A percentile compares a stretch with the other conserved stretches of the same genome.
These are phyloP conservation scores for Aeoliscus strigatus DNA, from an alignment of 2,797 vertebrate genomes.

Conservation along the genomic window DNA sequence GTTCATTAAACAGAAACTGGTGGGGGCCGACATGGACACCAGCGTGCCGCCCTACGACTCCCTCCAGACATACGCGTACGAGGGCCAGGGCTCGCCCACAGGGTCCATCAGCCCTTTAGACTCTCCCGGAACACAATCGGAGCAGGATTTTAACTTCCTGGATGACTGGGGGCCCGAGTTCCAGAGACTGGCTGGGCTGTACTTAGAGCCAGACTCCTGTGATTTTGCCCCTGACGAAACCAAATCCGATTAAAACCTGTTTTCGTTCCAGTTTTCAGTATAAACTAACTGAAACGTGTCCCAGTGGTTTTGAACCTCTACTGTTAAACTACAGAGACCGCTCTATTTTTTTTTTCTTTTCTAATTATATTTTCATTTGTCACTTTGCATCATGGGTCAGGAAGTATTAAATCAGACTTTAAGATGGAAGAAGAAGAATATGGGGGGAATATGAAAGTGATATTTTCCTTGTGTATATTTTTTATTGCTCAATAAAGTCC, in stretches of 20 bases:
- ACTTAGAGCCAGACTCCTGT: constrained; percentile 81
- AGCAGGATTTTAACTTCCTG: constrained; percentile 92
- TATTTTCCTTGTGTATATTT: constrained; percentile 98
- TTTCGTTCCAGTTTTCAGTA: constrained; percentile 54
- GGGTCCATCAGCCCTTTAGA: constrained; percentile 93
- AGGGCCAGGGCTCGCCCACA: constrained; percentile 88
- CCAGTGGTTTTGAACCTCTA: constrained; percentile 71
- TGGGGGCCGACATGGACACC: constrained; percentile 87
- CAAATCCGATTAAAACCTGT: constrained; percentile 52
- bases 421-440: constrained; percentile 71
- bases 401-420: constrained; percentile 76
- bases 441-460: constrained; percentile 71
- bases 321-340: constrained; percentile 83
- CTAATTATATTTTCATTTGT: too few relatives aligned
- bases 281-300: constrained; percentile 60
- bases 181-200: constrained; percentile 93
- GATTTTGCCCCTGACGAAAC: constrained; percentile 39
- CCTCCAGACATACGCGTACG: constrained; percentile 96
- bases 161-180: constrained; percentile 94
- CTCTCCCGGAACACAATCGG: constrained; percentile 82
- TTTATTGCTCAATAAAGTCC: constrained; percentile 94
- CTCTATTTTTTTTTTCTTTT: constrained; percentile 63
- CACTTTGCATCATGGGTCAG: constrained; percentile 78
- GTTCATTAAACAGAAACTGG: constrained; percentile 88
- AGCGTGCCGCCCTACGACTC: constrained; percentile 94